Conservation (phyloP, 2,797 vertebrate genomes). For the Darevskia mixta region DNA sequence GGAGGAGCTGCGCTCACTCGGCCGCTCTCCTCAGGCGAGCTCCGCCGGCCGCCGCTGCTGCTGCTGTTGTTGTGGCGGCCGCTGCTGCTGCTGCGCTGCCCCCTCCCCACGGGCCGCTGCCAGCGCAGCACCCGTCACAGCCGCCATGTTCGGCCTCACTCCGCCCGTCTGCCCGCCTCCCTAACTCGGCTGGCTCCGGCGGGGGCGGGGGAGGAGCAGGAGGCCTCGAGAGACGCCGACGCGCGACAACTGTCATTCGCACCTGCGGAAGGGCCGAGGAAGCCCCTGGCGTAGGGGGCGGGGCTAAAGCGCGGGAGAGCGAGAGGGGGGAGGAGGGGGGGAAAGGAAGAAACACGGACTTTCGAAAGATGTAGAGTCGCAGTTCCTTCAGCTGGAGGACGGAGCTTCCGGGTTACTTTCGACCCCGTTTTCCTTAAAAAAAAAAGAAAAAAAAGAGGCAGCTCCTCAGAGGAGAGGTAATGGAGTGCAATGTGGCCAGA, state of each 20-base stretch:
- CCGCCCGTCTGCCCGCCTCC: background rate
- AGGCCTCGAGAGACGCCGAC: background rate
- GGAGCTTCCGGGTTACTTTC: background rate
- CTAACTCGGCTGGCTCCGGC: background rate
- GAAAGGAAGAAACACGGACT: background rate
- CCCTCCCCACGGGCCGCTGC: accelerated
- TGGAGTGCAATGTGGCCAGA: too few relatives aligned
- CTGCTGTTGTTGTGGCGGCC: background rate
- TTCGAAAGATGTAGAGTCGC: background rate
- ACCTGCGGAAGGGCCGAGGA: accelerated
- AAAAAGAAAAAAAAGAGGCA: background rate
- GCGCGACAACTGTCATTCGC: constrained; percentile 27
- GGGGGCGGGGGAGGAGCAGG: background rate
- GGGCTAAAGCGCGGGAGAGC: background rate
- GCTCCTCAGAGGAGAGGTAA: too few relatives aligned
- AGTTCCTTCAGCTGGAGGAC: background rate
- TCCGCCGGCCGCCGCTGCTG: background rate
- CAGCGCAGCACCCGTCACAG: constrained; percentile 1
- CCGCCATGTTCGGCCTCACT: constrained; percentile 47
- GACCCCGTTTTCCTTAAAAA: background rate
- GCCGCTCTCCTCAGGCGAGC: constrained; percentile 40
- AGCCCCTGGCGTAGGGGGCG: background rate
- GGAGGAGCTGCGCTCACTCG: constrained; percentile 28
- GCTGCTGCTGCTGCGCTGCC: background rate
- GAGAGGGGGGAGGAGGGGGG: too few relatives aligned